Percentiles rank a stretch among this genome's conserved stretches.
Conservation (phyloP, 2,888 invertebrate genomes). For the Trypoxylon attenuatum region DNA sequence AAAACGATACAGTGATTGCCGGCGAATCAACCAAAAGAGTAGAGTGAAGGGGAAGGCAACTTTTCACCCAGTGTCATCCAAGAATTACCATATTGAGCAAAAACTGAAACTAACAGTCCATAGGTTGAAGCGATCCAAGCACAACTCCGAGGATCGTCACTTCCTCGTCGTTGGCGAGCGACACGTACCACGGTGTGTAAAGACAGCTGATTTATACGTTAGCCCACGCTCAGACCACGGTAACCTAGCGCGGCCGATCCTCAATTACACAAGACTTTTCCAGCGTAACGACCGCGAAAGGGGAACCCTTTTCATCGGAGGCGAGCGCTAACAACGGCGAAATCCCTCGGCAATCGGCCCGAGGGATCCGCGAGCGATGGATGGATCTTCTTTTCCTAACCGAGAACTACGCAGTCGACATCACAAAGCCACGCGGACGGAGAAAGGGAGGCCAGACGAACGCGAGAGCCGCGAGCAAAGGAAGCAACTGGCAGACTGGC, state of each 20-base stretch:
- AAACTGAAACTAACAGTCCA: too few species aligned
- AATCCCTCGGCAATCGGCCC: slow-evolving; percentile 37
- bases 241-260: slow-evolving; percentile 26
- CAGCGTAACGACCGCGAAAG: slow-evolving; percentile 30
- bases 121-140: too few species aligned
- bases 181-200: slow-evolving; percentile 10
- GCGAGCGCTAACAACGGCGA: slow-evolving; percentile 35
- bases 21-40: too few species aligned
- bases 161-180: slow-evolving; percentile 14
- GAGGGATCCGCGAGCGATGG: slow-evolving; percentile 24
- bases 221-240: slow-evolving; percentile 22
- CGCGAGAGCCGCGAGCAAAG: background rate
- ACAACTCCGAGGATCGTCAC: slow-evolving; percentile 7
- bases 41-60: too few species aligned
- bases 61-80: too few species aligned
- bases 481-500: background rate
- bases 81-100: too few species aligned
- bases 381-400: slow-evolving; percentile 33
- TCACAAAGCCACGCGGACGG: background rate
- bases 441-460: slow-evolving; percentile 1
- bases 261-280: slow-evolving; percentile 44
- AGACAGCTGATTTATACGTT: slow-evolving; percentile 42
- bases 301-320: slow-evolving; percentile 38
- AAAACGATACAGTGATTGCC: too few species aligned
- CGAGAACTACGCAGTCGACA: slow-evolving; percentile 18